Conservation (phyloP, 2,888 invertebrate genomes). For the Thalpophila matura region DNA sequence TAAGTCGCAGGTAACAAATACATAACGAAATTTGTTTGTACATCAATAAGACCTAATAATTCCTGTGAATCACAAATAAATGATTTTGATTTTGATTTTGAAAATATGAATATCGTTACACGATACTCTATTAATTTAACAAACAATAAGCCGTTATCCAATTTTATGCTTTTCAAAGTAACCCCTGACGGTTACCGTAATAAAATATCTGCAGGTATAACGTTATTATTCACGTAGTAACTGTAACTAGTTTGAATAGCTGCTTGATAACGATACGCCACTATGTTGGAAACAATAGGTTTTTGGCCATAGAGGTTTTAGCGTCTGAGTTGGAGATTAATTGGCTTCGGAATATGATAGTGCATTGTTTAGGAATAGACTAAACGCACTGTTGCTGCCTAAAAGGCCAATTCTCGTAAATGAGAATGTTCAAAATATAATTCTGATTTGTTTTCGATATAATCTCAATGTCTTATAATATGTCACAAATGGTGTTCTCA, state of each 20-base stretch:
- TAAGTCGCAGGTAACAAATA: too few species aligned
- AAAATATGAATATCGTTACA: not conserved
- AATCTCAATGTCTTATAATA: too few species aligned
- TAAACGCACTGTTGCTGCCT: too few species aligned
- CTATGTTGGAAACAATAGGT: slow-evolving; percentile 31
- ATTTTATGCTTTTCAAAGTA: slow-evolving; percentile 45
- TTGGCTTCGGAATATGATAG: slow-evolving; percentile 26
- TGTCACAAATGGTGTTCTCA: too few species aligned
- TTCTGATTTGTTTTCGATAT: too few species aligned
- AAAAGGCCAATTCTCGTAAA: too few species aligned
- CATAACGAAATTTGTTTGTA: too few species aligned
- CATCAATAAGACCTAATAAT: too few species aligned
- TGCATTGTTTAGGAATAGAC: slow-evolving; percentile 15
- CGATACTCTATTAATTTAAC: not conserved
- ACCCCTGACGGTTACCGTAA: slow-evolving; percentile 53
- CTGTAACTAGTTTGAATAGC: slow-evolving; percentile 19
- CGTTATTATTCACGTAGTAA: slow-evolving; percentile 20
- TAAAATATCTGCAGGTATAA: slow-evolving; percentile 51
- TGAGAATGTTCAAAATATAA: too few species aligned
- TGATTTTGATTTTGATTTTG: not conserved
- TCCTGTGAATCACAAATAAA: too few species aligned
- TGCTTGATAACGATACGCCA: slow-evolving; percentile 23
- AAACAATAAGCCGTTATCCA: slow-evolving; percentile 35
- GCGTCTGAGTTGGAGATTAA: slow-evolving; percentile 13
- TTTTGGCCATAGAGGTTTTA: slow-evolving; percentile 5